Evolutionary conservation across 2,113 vertebrate species (phyloP), one percentile per base, ranked within the genome.

Genomic region (Grallaria varia): DNA sequence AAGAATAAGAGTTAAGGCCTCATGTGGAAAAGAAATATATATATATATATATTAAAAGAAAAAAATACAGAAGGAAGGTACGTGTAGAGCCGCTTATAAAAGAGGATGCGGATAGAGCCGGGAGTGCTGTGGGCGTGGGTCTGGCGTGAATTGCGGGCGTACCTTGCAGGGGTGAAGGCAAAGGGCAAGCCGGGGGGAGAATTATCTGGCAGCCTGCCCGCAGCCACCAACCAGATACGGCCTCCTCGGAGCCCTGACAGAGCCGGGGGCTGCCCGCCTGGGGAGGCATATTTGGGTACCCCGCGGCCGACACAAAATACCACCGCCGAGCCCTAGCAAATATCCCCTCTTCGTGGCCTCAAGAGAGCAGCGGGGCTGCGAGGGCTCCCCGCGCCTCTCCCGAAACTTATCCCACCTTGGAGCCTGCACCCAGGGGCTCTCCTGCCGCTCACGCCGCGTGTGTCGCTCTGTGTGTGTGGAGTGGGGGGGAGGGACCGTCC

Each of bases 11-110:
- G 20, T 50, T 62, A 73, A 69, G 23, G 49, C 15, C n/a, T 69
- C 1, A 1, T 40, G 45, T 18, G 45, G 3, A 15, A 14, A 8
- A 4, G 49, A 49, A 31, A 25, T 3, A 27, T 6, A 44, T 5
- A n/a, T 7, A 28, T 25, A 39, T 10, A 44, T 3, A 24, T 3
- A 25, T 4, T n/a, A n/a, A 40, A 5, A 16, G 10, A 4, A 30
- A 16, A 16, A 55, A 6, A 30, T 2, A 49, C 9, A 67, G 20
- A 49, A 37, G 6, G 37, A 64, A 89, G 37, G 40, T 69, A 52
- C 0, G 2, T 47, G 44, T 62, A 50, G 40, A 81, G 12, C 35
- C 8, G 17, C 22, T 16, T 22, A 2, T 3, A 23, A 18, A 11
- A n/a, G 14, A 39, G 25, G 28, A 13, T 30, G 60, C 3, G 12